These are phyloP conservation scores for Drosophila quasianomalipes DNA, from an alignment of 2,888 invertebrate genomes.

Conservation along the genomic window DNA sequence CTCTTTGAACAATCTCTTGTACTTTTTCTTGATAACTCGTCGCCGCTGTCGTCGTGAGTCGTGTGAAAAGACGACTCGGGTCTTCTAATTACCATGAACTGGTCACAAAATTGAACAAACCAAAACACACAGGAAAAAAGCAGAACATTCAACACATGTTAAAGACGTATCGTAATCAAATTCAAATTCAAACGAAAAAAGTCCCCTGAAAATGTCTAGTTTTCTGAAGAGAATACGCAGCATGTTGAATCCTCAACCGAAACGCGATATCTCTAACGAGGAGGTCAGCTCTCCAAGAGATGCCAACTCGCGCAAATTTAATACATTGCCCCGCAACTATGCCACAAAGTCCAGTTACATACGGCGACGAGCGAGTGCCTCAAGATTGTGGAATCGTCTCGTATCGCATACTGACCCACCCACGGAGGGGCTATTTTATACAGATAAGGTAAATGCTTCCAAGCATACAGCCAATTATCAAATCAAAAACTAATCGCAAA, in stretches of 20 bases:
- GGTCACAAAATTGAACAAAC: constrained; percentile 44
- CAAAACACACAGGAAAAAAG: not conserved
- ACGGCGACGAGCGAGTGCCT: constrained; percentile 48
- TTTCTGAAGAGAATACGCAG: constrained; percentile 71
- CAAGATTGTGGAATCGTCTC: constrained; percentile 49
- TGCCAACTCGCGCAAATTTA: constrained; percentile 32
- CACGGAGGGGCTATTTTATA: constrained; percentile 52
- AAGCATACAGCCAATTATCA: constrained; percentile 28
- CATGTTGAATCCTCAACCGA: constrained; percentile 51
- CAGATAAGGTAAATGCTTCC: constrained; percentile 54
- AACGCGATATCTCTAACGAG: constrained; percentile 39
- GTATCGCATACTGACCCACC: constrained; percentile 40
- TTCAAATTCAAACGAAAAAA: constrained; percentile 31
- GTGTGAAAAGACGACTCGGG: constrained; percentile 65
- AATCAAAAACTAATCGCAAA: not conserved
- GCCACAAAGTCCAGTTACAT: constrained; percentile 14
- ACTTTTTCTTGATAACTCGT: constrained; percentile 67
- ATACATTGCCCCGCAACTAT: constrained; percentile 45
- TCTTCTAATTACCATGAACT: constrained; percentile 73
- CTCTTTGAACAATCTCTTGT: constrained; percentile 16
- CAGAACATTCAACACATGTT: constrained; percentile 15
- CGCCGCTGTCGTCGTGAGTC: constrained; percentile 29
- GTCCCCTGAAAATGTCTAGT: constrained; percentile 58
- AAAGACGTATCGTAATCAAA: constrained; percentile 34
- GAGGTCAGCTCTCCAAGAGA: constrained; percentile 2